Base-by-base conservation (phyloP, 2,797 vertebrate species). In the Muraenolepis orangiensis region DNA sequence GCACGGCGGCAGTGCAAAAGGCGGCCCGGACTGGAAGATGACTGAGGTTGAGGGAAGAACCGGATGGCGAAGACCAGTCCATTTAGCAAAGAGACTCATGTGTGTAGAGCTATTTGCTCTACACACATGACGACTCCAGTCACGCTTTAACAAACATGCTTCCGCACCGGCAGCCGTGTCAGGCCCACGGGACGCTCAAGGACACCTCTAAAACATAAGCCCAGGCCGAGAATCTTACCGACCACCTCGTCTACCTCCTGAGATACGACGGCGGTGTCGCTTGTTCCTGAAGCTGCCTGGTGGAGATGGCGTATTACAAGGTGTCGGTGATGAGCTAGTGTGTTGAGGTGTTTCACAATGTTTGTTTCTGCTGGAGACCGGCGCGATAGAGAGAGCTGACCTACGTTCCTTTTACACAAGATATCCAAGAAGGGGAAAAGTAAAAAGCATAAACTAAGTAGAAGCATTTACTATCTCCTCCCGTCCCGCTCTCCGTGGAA, bases 21-120 rank as follows among this genome's bases (percentile, higher is more conserved):
- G 81, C 86, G 73, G 75, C 86, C 80, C 76, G 73, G 40, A 79
- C 79, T 26, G 81, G 78, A 82, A 73, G 79, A 38, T 23, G 23
- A 70, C 20, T n/a, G n/a, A 11, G 70, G 76, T 73, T 38, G 13
- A 72, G 71, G 75, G 85, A 11, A 64, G 8, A 14, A 26, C 26
- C 12, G 4, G 57, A 57, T 23, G 51, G 51, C 20, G 16, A 23
- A 57, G 20, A n/a, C 16, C 42, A 46, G 42, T 16, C 42, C 16
- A 4, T 46, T 18, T 46, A 46, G 14, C 42, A 46, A 20, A 46
- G 18, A 18, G 42, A 46, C 1, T 46, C 51, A n/a, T 2, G n/a
- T n/a, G n/a, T 57, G 51, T 57, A 7, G 51, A n/a, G 51, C 51
- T n/a, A 8, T 57, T 57, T 20, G 23, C 51, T 57, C 20, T 0